A percentile compares a stretch with the other conserved stretches of the same genome.
Evolutionary conservation across 2,888 invertebrate species (phyloP).

Genomic region (Synanthedon formicaeformis): DNA sequence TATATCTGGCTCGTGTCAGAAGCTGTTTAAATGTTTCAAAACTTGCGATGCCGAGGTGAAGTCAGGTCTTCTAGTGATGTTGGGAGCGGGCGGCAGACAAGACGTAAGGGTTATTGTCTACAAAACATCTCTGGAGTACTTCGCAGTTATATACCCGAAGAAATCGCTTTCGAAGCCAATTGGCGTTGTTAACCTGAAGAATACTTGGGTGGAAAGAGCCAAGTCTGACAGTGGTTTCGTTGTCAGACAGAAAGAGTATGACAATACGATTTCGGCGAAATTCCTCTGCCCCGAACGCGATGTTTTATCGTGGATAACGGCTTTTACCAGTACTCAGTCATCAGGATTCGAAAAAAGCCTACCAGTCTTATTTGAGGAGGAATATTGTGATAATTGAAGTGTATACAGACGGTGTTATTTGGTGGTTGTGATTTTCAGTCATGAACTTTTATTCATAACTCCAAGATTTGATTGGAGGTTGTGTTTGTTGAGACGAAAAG

Average conservation of each 20-base stretch:
- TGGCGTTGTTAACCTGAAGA: constrained; percentile 73
- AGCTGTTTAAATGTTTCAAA: constrained; percentile 46
- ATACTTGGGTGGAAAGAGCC: constrained; percentile 68
- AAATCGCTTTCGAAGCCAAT: constrained; percentile 73
- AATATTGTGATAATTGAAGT: constrained; percentile 31
- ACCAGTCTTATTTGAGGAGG: constrained; percentile 74
- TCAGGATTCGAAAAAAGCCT: constrained; percentile 64
- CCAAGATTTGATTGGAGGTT: constrained; percentile 34
- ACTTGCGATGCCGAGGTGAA: constrained; percentile 69
- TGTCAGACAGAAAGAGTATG: constrained; percentile 73
- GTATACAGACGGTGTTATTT: constrained; percentile 2
- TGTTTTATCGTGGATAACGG: constrained; percentile 71
- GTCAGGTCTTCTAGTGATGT: constrained; percentile 72
- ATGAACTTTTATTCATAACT: constrained; percentile 18
- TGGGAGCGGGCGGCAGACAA: constrained; percentile 70
- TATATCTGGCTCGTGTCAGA: constrained; percentile 35
- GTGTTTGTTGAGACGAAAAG: constrained; percentile 54
- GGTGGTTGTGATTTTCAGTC: constrained; percentile 19
- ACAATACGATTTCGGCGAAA: constrained; percentile 70
- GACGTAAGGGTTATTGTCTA: constrained; percentile 75
- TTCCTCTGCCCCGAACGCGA: constrained; percentile 72
- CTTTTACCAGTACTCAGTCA: constrained; percentile 63
- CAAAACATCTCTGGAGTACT: constrained; percentile 74
- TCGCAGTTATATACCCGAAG: constrained; percentile 74
- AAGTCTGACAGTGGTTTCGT: constrained; percentile 63